Conservation (phyloP, 23 tunicate genomes). For the Oikopleura albicans region DNA sequence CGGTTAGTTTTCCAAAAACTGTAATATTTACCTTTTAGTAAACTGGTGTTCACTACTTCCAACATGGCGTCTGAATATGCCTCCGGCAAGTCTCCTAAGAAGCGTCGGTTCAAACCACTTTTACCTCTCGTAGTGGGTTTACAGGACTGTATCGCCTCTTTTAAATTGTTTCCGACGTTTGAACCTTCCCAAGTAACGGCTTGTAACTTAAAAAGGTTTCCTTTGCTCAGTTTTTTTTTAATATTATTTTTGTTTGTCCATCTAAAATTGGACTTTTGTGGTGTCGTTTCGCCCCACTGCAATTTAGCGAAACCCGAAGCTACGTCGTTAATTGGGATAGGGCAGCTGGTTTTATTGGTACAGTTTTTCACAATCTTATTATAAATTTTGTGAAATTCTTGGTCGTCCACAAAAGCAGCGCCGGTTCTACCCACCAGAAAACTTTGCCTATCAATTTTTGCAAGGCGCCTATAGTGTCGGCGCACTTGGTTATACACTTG, state of each 20-base stretch:
- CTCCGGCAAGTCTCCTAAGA: background rate
- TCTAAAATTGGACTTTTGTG: background rate
- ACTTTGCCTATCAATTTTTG: background rate
- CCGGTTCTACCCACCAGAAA: background rate
- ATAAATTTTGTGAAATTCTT: background rate
- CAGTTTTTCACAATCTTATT: background rate
- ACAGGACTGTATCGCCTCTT: background rate
- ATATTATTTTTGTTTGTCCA: background rate
- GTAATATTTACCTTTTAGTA: background rate
- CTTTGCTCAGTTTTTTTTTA: background rate
- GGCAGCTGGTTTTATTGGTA: background rate
- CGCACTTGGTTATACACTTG: background rate
- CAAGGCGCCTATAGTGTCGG: background rate
- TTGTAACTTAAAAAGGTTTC: background rate
- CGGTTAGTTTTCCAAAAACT: background rate
- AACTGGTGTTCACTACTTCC: background rate
- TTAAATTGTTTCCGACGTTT: background rate
- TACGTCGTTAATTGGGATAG: background rate
- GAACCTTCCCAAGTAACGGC: background rate
- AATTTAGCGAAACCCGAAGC: background rate
- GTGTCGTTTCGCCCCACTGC: background rate
- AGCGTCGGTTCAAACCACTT: background rate
- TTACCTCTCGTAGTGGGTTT: background rate
- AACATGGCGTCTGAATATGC: background rate
- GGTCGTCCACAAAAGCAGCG: background rate